Evolutionary conservation across 2,888 invertebrate genomes (phyloP).

Genomic region (Parochlus steinenii): DNA sequence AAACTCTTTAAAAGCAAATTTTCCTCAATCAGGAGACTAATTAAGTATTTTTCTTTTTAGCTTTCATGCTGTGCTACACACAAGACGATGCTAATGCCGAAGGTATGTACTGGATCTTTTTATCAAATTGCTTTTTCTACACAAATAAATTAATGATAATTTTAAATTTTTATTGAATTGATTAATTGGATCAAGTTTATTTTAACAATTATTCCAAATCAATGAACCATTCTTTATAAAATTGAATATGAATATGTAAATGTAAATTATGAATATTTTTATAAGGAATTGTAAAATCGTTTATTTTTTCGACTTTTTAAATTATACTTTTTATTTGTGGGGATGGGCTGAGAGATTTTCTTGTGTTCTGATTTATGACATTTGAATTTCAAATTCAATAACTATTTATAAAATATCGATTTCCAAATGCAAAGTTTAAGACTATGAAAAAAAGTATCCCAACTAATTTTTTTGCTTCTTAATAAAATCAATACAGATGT

Average conservation of each 20-base stretch:
- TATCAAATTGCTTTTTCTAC: background rate
- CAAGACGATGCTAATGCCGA: constrained; percentile 81
- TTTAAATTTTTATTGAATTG: constrained; percentile 14
- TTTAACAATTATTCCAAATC: constrained; percentile 8
- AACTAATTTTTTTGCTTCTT: too few relatives aligned
- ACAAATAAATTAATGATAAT: too few relatives aligned
- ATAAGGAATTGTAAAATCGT: constrained; percentile 11
- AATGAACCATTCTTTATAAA: constrained; percentile 8
- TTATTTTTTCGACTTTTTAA: too few relatives aligned
- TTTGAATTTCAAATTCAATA: too few relatives aligned
- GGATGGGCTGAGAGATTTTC: too few relatives aligned
- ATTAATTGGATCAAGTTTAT: too few relatives aligned
- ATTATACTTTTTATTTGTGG: too few relatives aligned
- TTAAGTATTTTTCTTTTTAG: constrained; percentile 47
- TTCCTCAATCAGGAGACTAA: background rate
- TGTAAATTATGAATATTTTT: constrained; percentile 13
- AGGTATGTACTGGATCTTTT: constrained; percentile 47
- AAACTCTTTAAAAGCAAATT: constrained; percentile 1
- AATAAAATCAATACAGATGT: too few relatives aligned
- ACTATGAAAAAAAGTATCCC: too few relatives aligned
- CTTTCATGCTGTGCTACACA: constrained; percentile 89
- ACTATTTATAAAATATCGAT: too few relatives aligned
- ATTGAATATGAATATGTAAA: constrained; percentile 16
- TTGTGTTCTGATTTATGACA: too few relatives aligned
- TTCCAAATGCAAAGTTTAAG: too few relatives aligned